Base-by-base conservation (phyloP, 30 jellyfish, hydroid and myxozoan genomes). In the Chrysaora quinquecirrha region DNA sequence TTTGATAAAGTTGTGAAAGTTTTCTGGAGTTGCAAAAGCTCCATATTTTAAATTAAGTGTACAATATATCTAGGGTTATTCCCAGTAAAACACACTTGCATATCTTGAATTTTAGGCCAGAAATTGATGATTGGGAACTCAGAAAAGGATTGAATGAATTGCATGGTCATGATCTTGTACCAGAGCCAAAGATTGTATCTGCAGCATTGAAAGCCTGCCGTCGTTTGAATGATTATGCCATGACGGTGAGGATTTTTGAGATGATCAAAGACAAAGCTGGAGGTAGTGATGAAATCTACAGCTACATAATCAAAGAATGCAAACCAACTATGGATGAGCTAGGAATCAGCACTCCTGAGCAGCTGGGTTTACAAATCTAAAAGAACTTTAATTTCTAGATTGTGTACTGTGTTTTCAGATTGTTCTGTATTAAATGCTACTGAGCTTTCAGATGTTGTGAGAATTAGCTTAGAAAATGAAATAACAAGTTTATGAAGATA, bases 171-270 rank as follows among this genome's bases (percentile, higher is more conserved):
- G 98, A 93, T 76, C 90, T 85, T 33, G 96, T 93, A 0, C 98
- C 98, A 64, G 98, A 93, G 61, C 98, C 98, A 64, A 93, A 93
- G 92, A 93, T 93, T 75, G 80, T 93, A 24, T 66, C 75, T 34
- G 90, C 98, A 27, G 98, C 98, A 6, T 78, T 93, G 33, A 80
- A 66, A 48, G 98, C 98, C 7, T 90, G 97, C 81, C 76, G 98
- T 23, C 95, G 98, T 19, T 71, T 93, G n/a, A 66, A 93, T 64
- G 96, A 93, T 30, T 81, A 50, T 64, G 93, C 97, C 31, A 82
- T 87, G 98, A 73, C 98, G 20, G 97, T 93, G 25, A 95, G 98
- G 31, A 58, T 93, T 58, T 86, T 93, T 52, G 98, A 93, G 62
- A 80, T 87, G 97, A 74, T 93, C 64, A 86, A 84, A 71, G 96